phyloP scores from a whole-genome alignment of 2,888 invertebrate genomes.

The Laspeyria flexula region DNA sequence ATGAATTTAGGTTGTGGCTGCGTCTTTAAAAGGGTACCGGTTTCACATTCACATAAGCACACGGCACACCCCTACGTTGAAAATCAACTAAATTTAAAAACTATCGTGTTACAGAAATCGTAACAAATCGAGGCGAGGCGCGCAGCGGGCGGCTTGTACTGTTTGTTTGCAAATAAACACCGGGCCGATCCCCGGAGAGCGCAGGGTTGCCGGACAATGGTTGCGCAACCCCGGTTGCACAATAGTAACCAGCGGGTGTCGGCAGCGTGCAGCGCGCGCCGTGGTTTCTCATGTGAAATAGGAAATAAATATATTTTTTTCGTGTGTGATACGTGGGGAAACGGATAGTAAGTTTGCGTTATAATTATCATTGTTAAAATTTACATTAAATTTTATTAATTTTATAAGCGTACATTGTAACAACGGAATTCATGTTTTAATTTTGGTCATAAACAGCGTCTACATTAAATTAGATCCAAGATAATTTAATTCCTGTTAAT shows the following conservation, averaged over 20 bases:
- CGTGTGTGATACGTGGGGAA: slow-evolving; percentile 34
- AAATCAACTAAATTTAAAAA: slow-evolving; percentile 36
- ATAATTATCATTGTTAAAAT: slow-evolving; percentile 33
- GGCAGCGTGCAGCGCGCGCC: slow-evolving; percentile 52
- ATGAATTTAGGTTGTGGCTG: neutral
- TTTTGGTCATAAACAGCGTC: too few relatives aligned
- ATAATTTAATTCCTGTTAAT: too few relatives aligned
- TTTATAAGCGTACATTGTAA: neutral
- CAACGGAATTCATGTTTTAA: neutral
- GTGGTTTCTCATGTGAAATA: slow-evolving; percentile 73
- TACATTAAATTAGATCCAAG: too few relatives aligned
- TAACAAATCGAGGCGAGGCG: slow-evolving; percentile 72
- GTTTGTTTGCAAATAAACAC: slow-evolving; percentile 85
- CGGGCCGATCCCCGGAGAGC: slow-evolving; percentile 66
- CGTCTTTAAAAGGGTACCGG: slow-evolving; percentile 20
- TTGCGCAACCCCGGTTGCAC: slow-evolving; percentile 56
- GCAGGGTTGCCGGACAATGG: slow-evolving; percentile 31
- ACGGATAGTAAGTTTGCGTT: slow-evolving; percentile 31
- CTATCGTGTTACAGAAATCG: slow-evolving; percentile 73
- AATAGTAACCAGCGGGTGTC: slow-evolving; percentile 73
- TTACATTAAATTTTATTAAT: slow-evolving; percentile 20
- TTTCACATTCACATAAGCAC: slow-evolving; percentile 20
- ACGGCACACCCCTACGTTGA: slow-evolving; percentile 29
- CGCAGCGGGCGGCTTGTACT: slow-evolving; percentile 68
- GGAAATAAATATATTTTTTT: slow-evolving; percentile 59